Evolutionary conservation across 2,797 vertebrate species (phyloP).

Genomic region (Takifugu ocellatus): DNA sequence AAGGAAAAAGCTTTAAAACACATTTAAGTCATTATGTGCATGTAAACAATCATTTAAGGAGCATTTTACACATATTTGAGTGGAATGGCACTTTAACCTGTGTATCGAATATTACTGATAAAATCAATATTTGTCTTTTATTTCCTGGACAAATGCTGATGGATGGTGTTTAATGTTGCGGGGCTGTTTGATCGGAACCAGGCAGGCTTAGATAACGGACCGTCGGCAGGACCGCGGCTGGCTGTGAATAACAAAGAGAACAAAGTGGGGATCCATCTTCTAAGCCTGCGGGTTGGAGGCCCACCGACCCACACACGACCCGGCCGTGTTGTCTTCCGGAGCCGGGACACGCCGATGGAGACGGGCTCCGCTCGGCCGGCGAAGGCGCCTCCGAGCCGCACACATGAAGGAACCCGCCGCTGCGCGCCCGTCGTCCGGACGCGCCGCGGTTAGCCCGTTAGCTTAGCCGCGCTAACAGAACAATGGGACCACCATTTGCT

Average conservation of each 20-base stretch:
- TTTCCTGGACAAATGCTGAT: no score
- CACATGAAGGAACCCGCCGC: conserved; percentile 4
- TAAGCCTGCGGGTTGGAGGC: conserved; percentile 15
- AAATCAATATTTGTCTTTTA: no score
- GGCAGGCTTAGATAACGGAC: not conserved
- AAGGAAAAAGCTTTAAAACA: no score
- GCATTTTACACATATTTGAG: not conserved
- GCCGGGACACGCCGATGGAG: not conserved
- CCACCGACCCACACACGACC: not conserved
- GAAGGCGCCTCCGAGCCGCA: not conserved
- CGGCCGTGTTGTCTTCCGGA: rapidly evolving
- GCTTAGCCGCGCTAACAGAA: conserved; percentile 63
- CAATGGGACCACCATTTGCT: conserved; percentile 76
- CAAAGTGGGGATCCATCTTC: conserved; percentile 53
- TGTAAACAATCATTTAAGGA: not conserved
- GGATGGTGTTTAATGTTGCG: no score
- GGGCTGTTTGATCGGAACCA: no score
- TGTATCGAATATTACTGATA: not conserved
- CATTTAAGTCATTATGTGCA: no score
- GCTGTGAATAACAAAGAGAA: conserved; percentile 52
- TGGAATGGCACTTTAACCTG: conserved; percentile 26
- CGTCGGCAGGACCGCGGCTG: not conserved
- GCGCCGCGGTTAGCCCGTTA: conserved; percentile 48
- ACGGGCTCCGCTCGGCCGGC: not conserved
- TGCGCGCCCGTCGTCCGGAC: not conserved